Evolutionary conservation across 2,888 invertebrate genomes (phyloP).

Genomic region (Ectobius pallidus): DNA sequence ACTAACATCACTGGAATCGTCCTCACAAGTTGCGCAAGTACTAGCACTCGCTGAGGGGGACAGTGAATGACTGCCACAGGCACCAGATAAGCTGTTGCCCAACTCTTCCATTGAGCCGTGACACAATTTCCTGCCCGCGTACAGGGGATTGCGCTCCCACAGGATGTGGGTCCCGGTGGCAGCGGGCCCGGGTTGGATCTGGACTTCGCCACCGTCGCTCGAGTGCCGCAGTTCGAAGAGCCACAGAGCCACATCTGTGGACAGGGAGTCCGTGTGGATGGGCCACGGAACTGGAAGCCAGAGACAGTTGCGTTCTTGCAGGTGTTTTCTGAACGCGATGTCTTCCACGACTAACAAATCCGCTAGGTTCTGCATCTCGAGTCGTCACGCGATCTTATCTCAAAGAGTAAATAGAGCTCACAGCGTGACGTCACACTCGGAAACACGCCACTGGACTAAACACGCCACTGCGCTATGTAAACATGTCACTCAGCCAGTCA

Average conservation of each 20-base stretch:
- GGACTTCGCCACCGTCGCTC: too few relatives aligned
- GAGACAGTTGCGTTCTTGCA: constrained; percentile 3
- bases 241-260: constrained; percentile 41
- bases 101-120: background rate
- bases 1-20: too few relatives aligned
- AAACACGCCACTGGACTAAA: too few relatives aligned
- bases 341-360: background rate
- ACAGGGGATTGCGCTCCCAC: constrained; percentile 24
- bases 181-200: too few relatives aligned
- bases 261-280: background rate
- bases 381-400: background rate
- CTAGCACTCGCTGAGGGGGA: too few relatives aligned
- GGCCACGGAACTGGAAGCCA: constrained; percentile 10
- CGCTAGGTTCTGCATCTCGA: background rate
- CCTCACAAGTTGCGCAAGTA: too few relatives aligned
- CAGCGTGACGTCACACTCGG: too few relatives aligned
- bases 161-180: background rate
- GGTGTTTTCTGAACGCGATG: constrained; percentile 9
- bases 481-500: too few relatives aligned
- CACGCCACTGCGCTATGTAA: too few relatives aligned
- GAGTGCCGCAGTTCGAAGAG: constrained; percentile 40
- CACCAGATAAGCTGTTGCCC: background rate
- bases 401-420: too few relatives aligned
- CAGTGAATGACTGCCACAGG: too few relatives aligned
- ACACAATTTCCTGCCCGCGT: constrained; percentile 23